These are phyloP conservation scores for Caenorhabditis brenneri DNA, from an alignment of 1,140 invertebrate genomes.

Conservation along the genomic window DNA sequence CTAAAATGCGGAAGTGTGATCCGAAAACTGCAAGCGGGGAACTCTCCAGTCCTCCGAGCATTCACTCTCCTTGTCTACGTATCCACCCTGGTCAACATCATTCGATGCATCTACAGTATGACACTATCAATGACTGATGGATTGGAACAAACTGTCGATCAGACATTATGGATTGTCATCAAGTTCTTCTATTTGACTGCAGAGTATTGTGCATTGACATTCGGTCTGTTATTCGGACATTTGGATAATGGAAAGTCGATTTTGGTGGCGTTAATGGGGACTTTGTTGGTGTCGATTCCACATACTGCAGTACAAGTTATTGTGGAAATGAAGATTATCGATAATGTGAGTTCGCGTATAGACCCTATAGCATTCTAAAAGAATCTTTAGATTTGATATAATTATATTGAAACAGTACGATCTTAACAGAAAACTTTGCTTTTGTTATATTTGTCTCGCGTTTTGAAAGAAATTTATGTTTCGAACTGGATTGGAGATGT, in stretches of 20 bases:
- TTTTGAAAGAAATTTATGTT: too few species aligned
- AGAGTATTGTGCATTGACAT: conserved; percentile 47
- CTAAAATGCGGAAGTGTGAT: conserved; percentile 17
- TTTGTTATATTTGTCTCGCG: too few species aligned
- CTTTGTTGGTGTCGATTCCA: conserved; percentile 21
- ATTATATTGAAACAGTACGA: too few species aligned
- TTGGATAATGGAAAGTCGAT: conserved; percentile 50
- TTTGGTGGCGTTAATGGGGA: conserved; percentile 11
- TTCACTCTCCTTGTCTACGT: conserved; percentile 47
- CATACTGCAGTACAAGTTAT: conserved; percentile 46
- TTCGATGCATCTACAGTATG: conserved; percentile 42
- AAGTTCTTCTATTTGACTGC: conserved; percentile 50
- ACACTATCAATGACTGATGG: conserved; percentile 28
- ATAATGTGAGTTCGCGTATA: conserved; percentile 6
- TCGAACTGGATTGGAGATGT: too few species aligned
- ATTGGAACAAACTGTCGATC: conserved; percentile 43
- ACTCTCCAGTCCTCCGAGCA: conserved; percentile 44
- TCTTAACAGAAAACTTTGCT: too few species aligned
- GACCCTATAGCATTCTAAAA: not conserved
- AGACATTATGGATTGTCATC: conserved; percentile 37
- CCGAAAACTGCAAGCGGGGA: conserved; percentile 15
- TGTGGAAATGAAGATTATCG: conserved; percentile 37
- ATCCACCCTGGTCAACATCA: conserved; percentile 37
- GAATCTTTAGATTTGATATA: too few species aligned
- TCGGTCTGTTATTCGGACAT: conserved; percentile 48